Percentiles rank a stretch among this genome's conserved stretches.
phyloP scores from a whole-genome alignment of 2,797 vertebrate genomes.

The Heterohyrax brucei region DNA sequence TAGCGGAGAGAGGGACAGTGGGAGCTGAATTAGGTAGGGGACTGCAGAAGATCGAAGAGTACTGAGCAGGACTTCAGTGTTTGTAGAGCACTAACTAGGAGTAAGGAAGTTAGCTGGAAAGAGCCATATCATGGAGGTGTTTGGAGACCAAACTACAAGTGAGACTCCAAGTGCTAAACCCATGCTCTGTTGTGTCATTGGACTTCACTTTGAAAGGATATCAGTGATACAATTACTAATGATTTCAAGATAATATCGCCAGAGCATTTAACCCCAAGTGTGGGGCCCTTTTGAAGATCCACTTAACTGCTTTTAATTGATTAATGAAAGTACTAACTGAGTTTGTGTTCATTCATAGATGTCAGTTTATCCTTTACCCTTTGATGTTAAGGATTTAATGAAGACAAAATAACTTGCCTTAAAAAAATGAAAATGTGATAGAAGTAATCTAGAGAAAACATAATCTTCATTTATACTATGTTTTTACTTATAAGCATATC shows the following conservation, averaged over 20 bases:
- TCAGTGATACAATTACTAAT: neutral
- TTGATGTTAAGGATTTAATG: neutral
- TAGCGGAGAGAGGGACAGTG: neutral
- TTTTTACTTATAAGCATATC: neutral
- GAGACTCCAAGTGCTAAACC: neutral
- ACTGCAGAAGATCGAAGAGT: accelerated
- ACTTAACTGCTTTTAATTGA: neutral
- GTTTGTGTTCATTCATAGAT: neutral
- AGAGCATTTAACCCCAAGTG: neutral
- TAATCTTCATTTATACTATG: neutral
- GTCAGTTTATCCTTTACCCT: neutral
- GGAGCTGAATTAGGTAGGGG: neutral
- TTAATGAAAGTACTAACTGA: neutral
- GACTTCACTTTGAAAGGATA: neutral
- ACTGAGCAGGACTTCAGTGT: neutral
- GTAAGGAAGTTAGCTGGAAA: neutral
- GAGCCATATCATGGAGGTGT: neutral
- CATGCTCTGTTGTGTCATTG: neutral
- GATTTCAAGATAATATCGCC: neutral
- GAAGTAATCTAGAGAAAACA: neutral
- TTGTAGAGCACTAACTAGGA: neutral
- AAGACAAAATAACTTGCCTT: neutral
- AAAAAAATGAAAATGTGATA: neutral
- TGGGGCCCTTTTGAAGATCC: neutral
- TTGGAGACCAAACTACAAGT: neutral